Evolutionary conservation across 2,113 vertebrate genomes (phyloP).

Genomic region (Xenopus laevis): DNA sequence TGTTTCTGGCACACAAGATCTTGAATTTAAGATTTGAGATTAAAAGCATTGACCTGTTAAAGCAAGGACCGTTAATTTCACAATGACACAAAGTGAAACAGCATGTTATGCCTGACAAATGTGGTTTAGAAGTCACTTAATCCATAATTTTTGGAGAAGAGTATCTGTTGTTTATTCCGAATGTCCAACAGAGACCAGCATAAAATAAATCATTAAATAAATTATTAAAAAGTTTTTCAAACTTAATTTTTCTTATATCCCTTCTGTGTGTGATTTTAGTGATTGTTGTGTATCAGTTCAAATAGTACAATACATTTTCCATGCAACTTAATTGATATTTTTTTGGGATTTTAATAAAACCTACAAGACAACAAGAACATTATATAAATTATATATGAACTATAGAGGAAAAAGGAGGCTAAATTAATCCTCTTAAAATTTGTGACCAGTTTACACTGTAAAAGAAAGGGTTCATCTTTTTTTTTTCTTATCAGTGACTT

Average conservation of each 20-base stretch:
- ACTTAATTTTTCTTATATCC: neutral
- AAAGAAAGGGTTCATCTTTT: too few species aligned
- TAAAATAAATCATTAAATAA: too few species aligned
- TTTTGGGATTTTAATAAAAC: too few species aligned
- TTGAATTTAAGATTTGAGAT: neutral
- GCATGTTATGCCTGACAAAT: neutral
- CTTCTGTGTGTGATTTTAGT: neutral
- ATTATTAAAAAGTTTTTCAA: too few species aligned
- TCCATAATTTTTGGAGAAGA: too few species aligned
- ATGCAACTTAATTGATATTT: conserved; percentile 4
- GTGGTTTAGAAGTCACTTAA: neutral
- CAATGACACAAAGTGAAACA: neutral
- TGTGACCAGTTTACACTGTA: too few species aligned
- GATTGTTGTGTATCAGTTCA: neutral
- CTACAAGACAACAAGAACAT: neutral
- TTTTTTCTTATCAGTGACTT: too few species aligned
- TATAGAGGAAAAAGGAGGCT: too few species aligned
- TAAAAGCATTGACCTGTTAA: neutral
- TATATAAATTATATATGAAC: neutral
- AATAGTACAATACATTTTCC: neutral
- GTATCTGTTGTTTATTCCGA: too few species aligned
- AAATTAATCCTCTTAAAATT: too few species aligned
- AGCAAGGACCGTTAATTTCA: neutral
- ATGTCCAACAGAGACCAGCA: too few species aligned
- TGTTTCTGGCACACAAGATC: too few species aligned